These are phyloP conservation scores for Theocolax elegans DNA, from an alignment of 1,140 invertebrate genomes.

Conservation along the genomic window DNA sequence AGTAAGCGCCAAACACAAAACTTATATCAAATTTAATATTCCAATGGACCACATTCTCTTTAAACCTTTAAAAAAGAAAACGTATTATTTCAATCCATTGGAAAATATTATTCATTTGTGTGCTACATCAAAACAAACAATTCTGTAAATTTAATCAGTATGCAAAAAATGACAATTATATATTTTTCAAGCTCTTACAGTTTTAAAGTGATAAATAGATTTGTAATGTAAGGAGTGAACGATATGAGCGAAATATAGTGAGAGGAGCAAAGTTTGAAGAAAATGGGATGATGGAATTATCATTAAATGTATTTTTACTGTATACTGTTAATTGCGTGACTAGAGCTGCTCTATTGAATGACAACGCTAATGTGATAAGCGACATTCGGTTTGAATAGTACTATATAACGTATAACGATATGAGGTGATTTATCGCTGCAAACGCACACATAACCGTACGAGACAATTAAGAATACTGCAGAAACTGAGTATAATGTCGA, in stretches of 20 bases:
- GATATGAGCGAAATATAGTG: too few relatives aligned
- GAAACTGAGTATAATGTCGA: too few relatives aligned
- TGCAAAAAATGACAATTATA: not conserved
- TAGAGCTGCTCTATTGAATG: constrained; percentile 15
- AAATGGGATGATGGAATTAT: not conserved
- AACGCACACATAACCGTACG: not conserved
- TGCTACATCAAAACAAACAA: too few relatives aligned
- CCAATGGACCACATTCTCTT: constrained; percentile 18
- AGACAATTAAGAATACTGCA: not conserved
- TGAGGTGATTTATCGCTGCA: constrained; percentile 6
- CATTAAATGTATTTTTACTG: constrained; percentile 7
- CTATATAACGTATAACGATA: constrained; percentile 1
- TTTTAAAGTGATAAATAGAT: constrained; percentile 11
- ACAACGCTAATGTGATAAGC: constrained; percentile 31
- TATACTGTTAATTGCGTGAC: not conserved
- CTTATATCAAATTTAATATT: not conserved
- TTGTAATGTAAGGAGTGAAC: constrained; percentile 9
- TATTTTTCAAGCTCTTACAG: not conserved
- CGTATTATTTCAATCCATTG: not conserved
- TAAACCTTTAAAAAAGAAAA: not conserved
- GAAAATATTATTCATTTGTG: not conserved
- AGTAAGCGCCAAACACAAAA: constrained; percentile 8
- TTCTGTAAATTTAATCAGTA: too few relatives aligned
- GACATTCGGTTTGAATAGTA: constrained; percentile 23
- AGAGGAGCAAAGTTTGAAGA: not conserved